Evolutionary conservation across 1,140 invertebrate genomes (phyloP).

Genomic region (Metaphire vulgaris): DNA sequence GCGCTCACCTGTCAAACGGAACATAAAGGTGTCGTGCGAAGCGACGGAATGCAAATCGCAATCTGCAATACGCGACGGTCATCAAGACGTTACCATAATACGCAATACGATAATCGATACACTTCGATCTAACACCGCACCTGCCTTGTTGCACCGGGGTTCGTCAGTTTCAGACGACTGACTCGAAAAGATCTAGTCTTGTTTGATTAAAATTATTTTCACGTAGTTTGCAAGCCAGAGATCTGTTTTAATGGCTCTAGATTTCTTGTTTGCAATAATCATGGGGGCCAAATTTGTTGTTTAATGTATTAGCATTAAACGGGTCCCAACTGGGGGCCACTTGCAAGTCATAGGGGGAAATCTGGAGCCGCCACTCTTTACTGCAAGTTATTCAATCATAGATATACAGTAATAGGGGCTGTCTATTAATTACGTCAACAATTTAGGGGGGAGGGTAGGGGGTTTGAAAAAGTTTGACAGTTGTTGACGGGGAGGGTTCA

Average conservation of each 20-base stretch:
- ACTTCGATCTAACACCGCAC: background rate
- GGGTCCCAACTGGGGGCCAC: too few species aligned
- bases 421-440: too few species aligned
- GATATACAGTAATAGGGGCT: too few species aligned
- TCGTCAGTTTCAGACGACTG: background rate
- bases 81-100: background rate
- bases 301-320: background rate
- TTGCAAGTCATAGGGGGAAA: too few species aligned
- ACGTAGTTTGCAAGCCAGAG: background rate
- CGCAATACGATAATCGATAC: background rate
- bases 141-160: background rate
- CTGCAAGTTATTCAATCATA: too few species aligned
- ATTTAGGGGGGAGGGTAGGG: too few species aligned
- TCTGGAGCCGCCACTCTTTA: too few species aligned
- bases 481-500: too few species aligned
- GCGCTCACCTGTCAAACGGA: background rate
- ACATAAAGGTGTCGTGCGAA: background rate
- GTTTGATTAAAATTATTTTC: background rate
- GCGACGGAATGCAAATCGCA: background rate
- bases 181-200: background rate
- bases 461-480: too few species aligned
- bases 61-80: background rate
- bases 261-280: background rate
- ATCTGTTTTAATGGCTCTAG: background rate
- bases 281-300: background rate